A percentile compares a stretch with the other conserved stretches of the same genome.
These are phyloP conservation scores for Glyphotaelius pellucidus DNA, from an alignment of 2,888 invertebrate species.

Conservation along the genomic window DNA sequence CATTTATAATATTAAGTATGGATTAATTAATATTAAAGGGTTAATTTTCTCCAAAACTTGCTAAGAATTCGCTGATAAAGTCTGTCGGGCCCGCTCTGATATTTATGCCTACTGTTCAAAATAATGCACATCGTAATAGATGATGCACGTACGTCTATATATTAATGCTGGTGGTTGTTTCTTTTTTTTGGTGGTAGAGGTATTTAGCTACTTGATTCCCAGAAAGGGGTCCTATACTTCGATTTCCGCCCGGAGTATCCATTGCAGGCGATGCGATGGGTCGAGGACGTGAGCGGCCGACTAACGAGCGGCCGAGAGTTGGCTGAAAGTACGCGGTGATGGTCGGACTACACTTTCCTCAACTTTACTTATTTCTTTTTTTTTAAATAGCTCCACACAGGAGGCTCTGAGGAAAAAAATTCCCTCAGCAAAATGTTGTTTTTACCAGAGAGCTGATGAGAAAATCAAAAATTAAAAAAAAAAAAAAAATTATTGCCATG, in stretches of 20 bases:
- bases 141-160: background rate
- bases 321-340: background rate
- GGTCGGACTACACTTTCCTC: background rate
- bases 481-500: too few relatives aligned
- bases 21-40: too few relatives aligned
- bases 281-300: conserved; percentile 56
- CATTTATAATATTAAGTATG: too few relatives aligned
- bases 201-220: conserved; percentile 62
- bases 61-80: too few relatives aligned
- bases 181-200: conserved; percentile 31
- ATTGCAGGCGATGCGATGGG: conserved; percentile 59
- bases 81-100: too few relatives aligned
- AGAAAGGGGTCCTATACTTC: conserved; percentile 61
- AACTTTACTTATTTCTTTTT: background rate
- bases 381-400: too few relatives aligned
- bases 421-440: too few relatives aligned
- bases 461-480: too few relatives aligned
- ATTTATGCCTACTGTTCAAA: too few relatives aligned
- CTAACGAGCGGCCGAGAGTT: conserved; percentile 58
- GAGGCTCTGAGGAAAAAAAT: too few relatives aligned
- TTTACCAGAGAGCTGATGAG: too few relatives aligned
- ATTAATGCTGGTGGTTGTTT: background rate
- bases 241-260: conserved; percentile 63
- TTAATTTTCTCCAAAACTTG: too few relatives aligned
- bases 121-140: background rate